These are phyloP conservation scores for Pollenia labialis DNA, from an alignment of 2,888 invertebrate genomes.

Conservation along the genomic window DNA sequence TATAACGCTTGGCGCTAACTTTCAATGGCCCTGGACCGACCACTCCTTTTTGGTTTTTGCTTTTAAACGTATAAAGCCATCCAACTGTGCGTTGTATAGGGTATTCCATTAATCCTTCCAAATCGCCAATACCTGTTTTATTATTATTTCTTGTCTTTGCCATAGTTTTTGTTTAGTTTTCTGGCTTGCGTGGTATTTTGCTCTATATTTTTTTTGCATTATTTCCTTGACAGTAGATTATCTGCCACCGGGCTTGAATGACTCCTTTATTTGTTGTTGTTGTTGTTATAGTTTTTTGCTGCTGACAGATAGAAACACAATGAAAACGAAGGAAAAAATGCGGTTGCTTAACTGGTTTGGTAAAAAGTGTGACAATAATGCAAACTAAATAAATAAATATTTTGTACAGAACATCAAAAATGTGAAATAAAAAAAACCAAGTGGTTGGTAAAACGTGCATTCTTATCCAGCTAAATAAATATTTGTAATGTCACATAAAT, in stretches of 20 bases:
- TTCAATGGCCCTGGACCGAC: too few species aligned
- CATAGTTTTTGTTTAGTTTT: conserved; percentile 1
- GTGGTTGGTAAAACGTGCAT: not conserved
- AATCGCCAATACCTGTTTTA: conserved; percentile 21
- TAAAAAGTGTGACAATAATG: conserved; percentile 66
- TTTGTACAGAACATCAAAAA: conserved; percentile 48
- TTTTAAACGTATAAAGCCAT: too few species aligned
- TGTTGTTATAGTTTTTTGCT: conserved; percentile 12
- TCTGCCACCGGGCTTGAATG: conserved; percentile 70
- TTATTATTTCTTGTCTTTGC: not conserved
- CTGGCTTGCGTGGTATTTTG: conserved; percentile 62
- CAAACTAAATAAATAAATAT: conserved; percentile 39
- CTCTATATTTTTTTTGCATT: conserved; percentile 54
- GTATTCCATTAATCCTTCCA: not conserved
- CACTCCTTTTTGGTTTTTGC: too few species aligned
- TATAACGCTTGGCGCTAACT: too few species aligned
- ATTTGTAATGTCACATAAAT: conserved; percentile 47
- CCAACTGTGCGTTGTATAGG: not conserved
- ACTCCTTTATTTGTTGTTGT: conserved; percentile 56
- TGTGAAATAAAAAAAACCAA: conserved; percentile 1
- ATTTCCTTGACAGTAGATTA: conserved; percentile 71
- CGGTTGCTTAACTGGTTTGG: conserved; percentile 60
- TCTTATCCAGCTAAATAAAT: conserved; percentile 14
- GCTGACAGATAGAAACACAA: conserved; percentile 18
- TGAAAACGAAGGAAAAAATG: conserved; percentile 53